A percentile compares a stretch with the other conserved stretches of the same genome.
These are phyloP conservation scores for Xestia xanthographa DNA, from an alignment of 2,888 invertebrate genomes.

Conservation along the genomic window DNA sequence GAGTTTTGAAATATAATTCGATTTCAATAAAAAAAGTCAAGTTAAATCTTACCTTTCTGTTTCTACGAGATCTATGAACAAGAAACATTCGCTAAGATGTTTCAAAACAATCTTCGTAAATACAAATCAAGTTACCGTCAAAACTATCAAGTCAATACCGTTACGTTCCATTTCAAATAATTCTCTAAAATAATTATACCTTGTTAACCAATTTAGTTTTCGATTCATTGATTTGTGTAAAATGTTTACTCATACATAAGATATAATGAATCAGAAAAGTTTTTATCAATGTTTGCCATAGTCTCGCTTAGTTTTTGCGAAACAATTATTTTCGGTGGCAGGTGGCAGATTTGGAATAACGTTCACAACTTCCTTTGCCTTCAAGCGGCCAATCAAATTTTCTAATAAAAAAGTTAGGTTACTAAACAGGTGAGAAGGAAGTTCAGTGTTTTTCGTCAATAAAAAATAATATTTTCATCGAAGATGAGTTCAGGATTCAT, in stretches of 20 bases:
- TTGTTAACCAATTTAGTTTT: background rate
- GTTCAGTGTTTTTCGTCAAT: slow-evolving; percentile 40
- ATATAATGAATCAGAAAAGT: background rate
- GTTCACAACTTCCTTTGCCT: slow-evolving; percentile 20
- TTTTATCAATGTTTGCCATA: too few relatives aligned
- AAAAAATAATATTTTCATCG: slow-evolving; percentile 32
- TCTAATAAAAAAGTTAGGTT: slow-evolving; percentile 61
- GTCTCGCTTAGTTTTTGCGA: background rate
- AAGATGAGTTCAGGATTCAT: slow-evolving; percentile 98
- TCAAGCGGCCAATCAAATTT: slow-evolving; percentile 36
- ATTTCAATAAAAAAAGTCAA: background rate
- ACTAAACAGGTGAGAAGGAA: slow-evolving; percentile 34
- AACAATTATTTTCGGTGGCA: background rate
- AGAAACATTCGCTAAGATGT: background rate
- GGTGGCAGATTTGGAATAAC: background rate
- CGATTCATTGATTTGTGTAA: background rate
- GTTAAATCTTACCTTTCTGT: background rate
- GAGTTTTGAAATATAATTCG: rapidly evolving
- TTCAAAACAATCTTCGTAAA: slow-evolving; percentile 19
- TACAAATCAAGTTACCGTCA: background rate
- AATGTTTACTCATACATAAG: background rate
- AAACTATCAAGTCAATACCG: background rate
- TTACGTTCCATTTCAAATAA: background rate
- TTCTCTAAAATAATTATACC: background rate
- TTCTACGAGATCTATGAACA: rapidly evolving